phyloP scores from a whole-genome alignment of 1,140 invertebrate genomes.

The Cyrtorhinus lividipennis region DNA sequence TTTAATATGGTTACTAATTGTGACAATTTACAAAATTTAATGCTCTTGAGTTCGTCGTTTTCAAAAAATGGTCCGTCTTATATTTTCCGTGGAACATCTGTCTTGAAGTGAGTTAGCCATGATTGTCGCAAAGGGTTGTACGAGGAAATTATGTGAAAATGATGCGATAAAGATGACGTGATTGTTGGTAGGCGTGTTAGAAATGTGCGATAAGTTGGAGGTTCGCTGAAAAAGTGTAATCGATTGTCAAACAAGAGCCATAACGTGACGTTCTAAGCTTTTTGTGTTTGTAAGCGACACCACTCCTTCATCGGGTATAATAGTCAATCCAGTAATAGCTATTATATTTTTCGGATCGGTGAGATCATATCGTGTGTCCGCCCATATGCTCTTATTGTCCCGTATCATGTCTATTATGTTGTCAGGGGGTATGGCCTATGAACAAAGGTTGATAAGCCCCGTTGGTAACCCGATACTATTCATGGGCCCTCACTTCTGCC shows the following conservation, averaged over 20 bases:
- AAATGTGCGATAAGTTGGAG: no score
- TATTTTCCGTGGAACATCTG: no score
- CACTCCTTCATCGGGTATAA: background rate
- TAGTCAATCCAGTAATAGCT: conserved; percentile 15
- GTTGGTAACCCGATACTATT: conserved; percentile 14
- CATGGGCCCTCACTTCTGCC: conserved; percentile 1
- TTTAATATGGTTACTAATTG: no score
- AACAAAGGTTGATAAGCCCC: conserved; percentile 15
- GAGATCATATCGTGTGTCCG: conserved; percentile 16
- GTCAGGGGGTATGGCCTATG: conserved; percentile 3
- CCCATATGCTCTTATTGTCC: conserved; percentile 16
- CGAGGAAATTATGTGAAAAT: no score
- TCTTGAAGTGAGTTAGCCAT: no score
- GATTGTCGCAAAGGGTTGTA: no score
- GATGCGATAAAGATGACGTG: no score
- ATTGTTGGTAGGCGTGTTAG: no score
- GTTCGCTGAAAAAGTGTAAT: conserved; percentile 1
- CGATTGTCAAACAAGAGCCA: conserved; percentile 6
- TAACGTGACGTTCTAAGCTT: background rate
- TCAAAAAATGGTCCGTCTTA: no score
- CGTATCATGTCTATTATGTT: conserved; percentile 15
- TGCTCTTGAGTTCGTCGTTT: no score
- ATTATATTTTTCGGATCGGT: conserved; percentile 14
- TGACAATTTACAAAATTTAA: no score
- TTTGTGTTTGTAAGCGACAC: conserved; percentile 12